Percentiles rank a stretch among this genome's conserved stretches.
These are phyloP conservation scores for Chelon auratus DNA, from an alignment of 2,797 vertebrate species.

Conservation along the genomic window DNA sequence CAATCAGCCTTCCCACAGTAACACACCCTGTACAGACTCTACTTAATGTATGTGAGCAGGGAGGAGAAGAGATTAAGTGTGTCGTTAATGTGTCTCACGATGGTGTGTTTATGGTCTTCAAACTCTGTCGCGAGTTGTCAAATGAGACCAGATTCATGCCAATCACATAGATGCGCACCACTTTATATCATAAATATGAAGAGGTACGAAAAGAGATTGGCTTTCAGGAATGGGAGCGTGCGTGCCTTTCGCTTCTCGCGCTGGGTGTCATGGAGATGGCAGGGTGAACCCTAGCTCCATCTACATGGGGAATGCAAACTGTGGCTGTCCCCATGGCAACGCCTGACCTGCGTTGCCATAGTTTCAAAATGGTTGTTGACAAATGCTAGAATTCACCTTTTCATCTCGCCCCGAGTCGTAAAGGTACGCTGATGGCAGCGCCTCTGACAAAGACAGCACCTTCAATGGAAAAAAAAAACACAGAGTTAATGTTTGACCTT, in stretches of 20 bases:
- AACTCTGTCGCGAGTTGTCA: slow-evolving; percentile 6
- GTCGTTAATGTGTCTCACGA: slow-evolving; percentile 9
- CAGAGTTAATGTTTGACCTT: slow-evolving; percentile 33
- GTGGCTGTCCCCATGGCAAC: slow-evolving; percentile 53
- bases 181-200: neutral
- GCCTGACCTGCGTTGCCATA: slow-evolving; percentile 51
- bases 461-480: neutral
- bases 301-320: slow-evolving; percentile 72
- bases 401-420: slow-evolving; percentile 10
- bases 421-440: slow-evolving; percentile 27
- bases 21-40: slow-evolving; percentile 31
- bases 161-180: neutral
- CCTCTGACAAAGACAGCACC: neutral
- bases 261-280: slow-evolving; percentile 20
- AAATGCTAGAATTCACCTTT: slow-evolving; percentile 26
- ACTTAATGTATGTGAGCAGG: slow-evolving; percentile 20
- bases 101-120: slow-evolving; percentile 35
- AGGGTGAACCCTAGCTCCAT: slow-evolving; percentile 41
- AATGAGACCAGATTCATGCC: slow-evolving; percentile 11
- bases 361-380: slow-evolving; percentile 56
- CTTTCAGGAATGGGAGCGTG: slow-evolving; percentile 2
- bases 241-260: slow-evolving; percentile 5
- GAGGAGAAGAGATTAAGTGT: slow-evolving; percentile 18
- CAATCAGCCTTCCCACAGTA: slow-evolving; percentile 51
- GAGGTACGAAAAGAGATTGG: neutral